Conservation (phyloP, 1,140 invertebrate genomes). For the Bacillus rossius region DNA sequence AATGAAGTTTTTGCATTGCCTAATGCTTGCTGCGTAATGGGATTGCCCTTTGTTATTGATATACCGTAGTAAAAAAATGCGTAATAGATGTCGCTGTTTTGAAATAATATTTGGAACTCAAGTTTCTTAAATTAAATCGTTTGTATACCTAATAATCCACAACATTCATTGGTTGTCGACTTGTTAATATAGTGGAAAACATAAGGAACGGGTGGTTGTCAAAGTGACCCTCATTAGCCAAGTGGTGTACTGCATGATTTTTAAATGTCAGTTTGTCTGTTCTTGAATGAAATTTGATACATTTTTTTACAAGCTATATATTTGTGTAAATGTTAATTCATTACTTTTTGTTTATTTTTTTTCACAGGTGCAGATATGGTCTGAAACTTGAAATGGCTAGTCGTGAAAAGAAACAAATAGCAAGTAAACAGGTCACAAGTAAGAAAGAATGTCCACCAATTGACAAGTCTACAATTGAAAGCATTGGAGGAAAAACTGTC, state of each 20-base stretch:
- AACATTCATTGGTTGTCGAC: neutral
- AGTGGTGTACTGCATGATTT: neutral
- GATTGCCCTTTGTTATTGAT: conserved; percentile 5
- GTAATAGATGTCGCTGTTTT: neutral
- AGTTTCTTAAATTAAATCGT: neutral
- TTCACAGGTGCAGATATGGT: conserved; percentile 4
- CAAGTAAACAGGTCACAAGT: conserved; percentile 4
- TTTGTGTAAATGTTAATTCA: neutral
- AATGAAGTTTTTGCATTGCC: neutral
- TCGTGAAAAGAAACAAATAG: conserved; percentile 5
- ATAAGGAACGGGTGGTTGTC: neutral
- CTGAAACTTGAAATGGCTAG: conserved; percentile 12
- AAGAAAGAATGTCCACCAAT: neutral
- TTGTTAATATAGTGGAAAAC: neutral
- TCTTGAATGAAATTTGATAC: neutral
- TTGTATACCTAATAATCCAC: neutral
- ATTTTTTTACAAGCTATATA: neutral
- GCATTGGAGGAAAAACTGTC: too few species aligned
- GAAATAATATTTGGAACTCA: neutral
- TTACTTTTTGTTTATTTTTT: neutral
- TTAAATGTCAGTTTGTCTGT: neutral
- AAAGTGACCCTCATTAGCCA: neutral
- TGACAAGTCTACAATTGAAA: conserved; percentile 2
- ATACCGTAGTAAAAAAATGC: neutral
- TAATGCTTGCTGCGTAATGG: neutral